phyloP scores from a whole-genome alignment of 2,113 vertebrate genomes.

The Dipodomys stephensi region DNA sequence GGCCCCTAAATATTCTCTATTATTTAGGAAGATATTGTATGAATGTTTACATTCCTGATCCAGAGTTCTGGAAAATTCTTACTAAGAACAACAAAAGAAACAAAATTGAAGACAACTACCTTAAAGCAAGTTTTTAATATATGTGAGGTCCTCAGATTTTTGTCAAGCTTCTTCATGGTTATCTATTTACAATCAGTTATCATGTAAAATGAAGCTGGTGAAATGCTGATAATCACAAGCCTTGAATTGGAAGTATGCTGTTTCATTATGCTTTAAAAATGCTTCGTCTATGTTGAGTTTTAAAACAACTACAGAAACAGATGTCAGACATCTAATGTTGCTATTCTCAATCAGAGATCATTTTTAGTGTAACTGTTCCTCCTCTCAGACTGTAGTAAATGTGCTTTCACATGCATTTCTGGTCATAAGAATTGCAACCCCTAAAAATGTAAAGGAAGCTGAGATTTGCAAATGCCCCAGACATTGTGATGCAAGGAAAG shows the following conservation, averaged over 20 bases:
- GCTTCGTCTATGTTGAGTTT: constrained; percentile 73
- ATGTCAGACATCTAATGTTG: constrained; percentile 80
- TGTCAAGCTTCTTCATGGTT: constrained; percentile 48
- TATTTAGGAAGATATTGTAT: not conserved
- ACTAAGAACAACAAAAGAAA: constrained; percentile 52
- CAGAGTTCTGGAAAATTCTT: constrained; percentile 15
- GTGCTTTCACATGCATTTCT: constrained; percentile 81
- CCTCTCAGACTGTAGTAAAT: constrained; percentile 77
- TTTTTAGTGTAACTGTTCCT: constrained; percentile 81
- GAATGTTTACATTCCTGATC: not conserved
- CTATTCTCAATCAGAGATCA: constrained; percentile 81
- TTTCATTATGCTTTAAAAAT: constrained; percentile 77
- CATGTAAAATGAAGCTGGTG: constrained; percentile 61
- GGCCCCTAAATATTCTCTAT: not conserved
- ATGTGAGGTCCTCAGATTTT: constrained; percentile 53
- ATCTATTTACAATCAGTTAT: constrained; percentile 68
- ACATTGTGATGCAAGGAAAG: constrained; percentile 73
- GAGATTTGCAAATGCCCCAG: constrained; percentile 76
- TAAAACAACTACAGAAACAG: constrained; percentile 81
- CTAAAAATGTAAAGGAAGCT: constrained; percentile 74
- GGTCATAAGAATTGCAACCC: constrained; percentile 75
- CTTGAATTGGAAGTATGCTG: constrained; percentile 65
- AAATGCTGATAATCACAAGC: constrained; percentile 72
- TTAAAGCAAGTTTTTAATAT: constrained; percentile 51
- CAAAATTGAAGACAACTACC: constrained; percentile 49